Conservation (phyloP, 2,888 invertebrate species). For the Entomobrya proxima region DNA sequence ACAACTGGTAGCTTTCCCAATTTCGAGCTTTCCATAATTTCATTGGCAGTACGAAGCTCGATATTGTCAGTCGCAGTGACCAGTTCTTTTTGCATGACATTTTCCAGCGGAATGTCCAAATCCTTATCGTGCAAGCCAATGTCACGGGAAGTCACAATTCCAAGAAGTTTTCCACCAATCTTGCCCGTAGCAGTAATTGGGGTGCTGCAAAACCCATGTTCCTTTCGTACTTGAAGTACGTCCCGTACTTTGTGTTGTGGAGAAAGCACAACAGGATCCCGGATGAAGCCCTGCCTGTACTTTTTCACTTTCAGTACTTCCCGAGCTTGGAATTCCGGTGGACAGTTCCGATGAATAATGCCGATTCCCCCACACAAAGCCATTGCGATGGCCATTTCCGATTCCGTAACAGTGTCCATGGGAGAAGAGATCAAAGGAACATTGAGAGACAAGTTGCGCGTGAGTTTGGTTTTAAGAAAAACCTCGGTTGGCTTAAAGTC, state of each 20-base stretch:
- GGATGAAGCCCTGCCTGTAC: conserved; percentile 99
- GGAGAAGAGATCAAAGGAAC: conserved; percentile 95
- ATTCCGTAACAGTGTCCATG: conserved; percentile 99
- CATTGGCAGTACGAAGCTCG: conserved; percentile 93
- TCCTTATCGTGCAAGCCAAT: conserved; percentile 91
- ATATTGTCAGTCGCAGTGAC: conserved; percentile 94
- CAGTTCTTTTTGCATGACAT: conserved; percentile 93
- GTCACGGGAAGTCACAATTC: conserved; percentile 98
- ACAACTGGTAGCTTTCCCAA: conserved; percentile 94
- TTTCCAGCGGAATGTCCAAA: conserved; percentile 78
- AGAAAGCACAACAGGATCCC: conserved; percentile 95
- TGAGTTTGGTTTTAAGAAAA: conserved; percentile 90
- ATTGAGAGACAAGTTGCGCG: conserved; percentile 90
- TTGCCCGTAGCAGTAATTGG: conserved; percentile 97
- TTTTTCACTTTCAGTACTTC: conserved; percentile 98
- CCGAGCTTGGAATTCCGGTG: conserved; percentile 93
- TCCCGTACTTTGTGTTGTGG: conserved; percentile 91
- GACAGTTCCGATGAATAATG: conserved; percentile 97
- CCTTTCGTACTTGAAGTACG: conserved; percentile 91
- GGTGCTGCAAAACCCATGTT: conserved; percentile 96
- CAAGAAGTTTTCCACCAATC: conserved; percentile 93
- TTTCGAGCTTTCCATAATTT: conserved; percentile 95
- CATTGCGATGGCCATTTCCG: conserved; percentile 99
- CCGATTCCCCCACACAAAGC: conserved; percentile 98
- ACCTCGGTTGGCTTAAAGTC: conserved; percentile 96